Conservation (phyloP, 2,888 invertebrate genomes). For the Biston stratarius region DNA sequence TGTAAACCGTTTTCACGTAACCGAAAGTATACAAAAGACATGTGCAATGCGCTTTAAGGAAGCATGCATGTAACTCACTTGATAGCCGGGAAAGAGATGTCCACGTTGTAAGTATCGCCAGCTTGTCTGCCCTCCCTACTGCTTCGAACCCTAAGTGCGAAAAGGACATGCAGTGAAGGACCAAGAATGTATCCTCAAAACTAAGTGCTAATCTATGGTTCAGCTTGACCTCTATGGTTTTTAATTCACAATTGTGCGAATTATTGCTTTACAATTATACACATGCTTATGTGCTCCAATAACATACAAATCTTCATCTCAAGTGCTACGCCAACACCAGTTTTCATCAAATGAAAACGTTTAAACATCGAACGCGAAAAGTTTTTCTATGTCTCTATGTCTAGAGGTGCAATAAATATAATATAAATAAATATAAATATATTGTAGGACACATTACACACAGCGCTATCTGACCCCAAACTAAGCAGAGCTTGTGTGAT, state of each 20-base stretch:
- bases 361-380: slow-evolving; percentile 7
- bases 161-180: slow-evolving; percentile 84
- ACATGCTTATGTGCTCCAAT: slow-evolving; percentile 58
- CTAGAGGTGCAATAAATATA: not conserved
- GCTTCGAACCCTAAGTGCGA: slow-evolving; percentile 89
- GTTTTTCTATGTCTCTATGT: not conserved
- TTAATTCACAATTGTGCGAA: not conserved
- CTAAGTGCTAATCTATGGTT: slow-evolving; percentile 40
- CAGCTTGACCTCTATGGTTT: not conserved
- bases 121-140: slow-evolving; percentile 94
- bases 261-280: slow-evolving; percentile 48
- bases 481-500: too few relatives aligned
- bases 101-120: slow-evolving; percentile 96
- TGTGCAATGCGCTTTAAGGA: slow-evolving; percentile 59
- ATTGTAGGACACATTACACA: too few relatives aligned
- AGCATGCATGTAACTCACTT: slow-evolving; percentile 90
- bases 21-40: slow-evolving; percentile 9
- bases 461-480: too few relatives aligned
- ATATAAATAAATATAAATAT: too few relatives aligned
- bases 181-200: slow-evolving; percentile 61
- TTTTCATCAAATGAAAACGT: slow-evolving; percentile 39
- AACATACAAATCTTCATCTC: slow-evolving; percentile 11
- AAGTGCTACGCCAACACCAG: slow-evolving; percentile 58
- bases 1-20: too few relatives aligned
- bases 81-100: slow-evolving; percentile 96